phyloP scores from a whole-genome alignment of 53 echinoderm and acorn worm genomes.

The Paracentrotus lividus region DNA sequence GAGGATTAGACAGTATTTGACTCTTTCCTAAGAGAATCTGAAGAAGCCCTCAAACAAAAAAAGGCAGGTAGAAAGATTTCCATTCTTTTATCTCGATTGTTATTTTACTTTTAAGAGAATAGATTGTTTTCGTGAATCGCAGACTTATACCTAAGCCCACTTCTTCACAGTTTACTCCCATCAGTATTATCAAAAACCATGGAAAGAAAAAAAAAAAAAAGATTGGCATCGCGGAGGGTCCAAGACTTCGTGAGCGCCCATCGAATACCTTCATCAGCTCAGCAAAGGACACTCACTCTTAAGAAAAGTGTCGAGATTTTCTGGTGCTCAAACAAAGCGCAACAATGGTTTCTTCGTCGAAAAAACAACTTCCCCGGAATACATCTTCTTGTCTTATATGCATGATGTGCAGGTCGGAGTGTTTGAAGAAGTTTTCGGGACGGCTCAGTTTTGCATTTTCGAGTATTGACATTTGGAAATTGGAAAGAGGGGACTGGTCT shows the following conservation, averaged over 20 bases:
- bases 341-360: background rate
- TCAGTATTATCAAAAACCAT: background rate
- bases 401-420: conserved; percentile 45
- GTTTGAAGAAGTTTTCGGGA: conserved; percentile 34
- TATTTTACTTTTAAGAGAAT: conserved; percentile 32
- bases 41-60: conserved; percentile 23
- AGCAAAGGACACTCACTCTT: conserved; percentile 21
- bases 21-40: background rate
- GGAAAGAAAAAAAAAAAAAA: conserved; percentile 58
- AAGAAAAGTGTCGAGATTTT: conserved; percentile 48
- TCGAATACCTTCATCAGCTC: conserved; percentile 29
- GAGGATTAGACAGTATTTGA: conserved; percentile 19
- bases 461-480: conserved; percentile 71
- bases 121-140: conserved; percentile 53
- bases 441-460: conserved; percentile 61
- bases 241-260: conserved; percentile 56
- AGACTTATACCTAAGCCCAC: conserved; percentile 68
- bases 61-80: background rate
- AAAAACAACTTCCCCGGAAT: conserved; percentile 36
- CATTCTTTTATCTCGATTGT: conserved; percentile 29
- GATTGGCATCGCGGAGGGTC: conserved; percentile 52
- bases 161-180: conserved; percentile 68
- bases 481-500: conserved; percentile 35
- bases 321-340: conserved; percentile 22
- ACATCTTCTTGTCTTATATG: conserved; percentile 27